phyloP scores from a whole-genome alignment of 2,888 invertebrate species.

The Agrochola circellaris region DNA sequence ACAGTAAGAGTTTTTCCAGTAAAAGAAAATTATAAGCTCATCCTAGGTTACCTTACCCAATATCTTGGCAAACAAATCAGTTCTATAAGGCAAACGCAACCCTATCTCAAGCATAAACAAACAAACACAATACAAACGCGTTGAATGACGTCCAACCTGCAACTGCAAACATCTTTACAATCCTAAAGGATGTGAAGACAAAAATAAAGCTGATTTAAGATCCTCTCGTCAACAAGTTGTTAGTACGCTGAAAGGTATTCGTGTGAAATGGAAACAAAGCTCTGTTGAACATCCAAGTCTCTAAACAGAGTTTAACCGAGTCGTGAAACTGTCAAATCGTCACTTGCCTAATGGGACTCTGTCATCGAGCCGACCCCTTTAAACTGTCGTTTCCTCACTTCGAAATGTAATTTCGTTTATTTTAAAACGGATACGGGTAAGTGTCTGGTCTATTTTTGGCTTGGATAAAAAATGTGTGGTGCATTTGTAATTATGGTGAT shows the following conservation, averaged over 20 bases:
- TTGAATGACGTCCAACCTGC: slow-evolving; percentile 38
- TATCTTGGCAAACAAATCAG: background rate
- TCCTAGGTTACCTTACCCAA: background rate
- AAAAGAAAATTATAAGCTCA: background rate
- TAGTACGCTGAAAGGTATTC: slow-evolving; percentile 80
- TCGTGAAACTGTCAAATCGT: slow-evolving; percentile 85
- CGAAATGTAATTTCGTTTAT: slow-evolving; percentile 72
- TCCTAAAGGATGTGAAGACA: slow-evolving; percentile 64
- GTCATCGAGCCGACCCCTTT: slow-evolving; percentile 86
- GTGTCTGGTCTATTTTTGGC: slow-evolving; percentile 66
- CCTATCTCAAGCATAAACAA: slow-evolving; percentile 3
- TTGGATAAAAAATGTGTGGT: slow-evolving; percentile 51
- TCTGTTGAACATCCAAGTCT: slow-evolving; percentile 76
- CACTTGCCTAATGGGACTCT: slow-evolving; percentile 87
- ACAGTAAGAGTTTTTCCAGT: background rate
- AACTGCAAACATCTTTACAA: slow-evolving; percentile 50
- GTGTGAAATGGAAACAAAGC: slow-evolving; percentile 82
- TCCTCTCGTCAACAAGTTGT: slow-evolving; percentile 69
- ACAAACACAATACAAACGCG: slow-evolving; percentile 18
- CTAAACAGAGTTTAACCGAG: slow-evolving; percentile 72
- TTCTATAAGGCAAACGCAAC: background rate
- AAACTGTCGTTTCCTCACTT: slow-evolving; percentile 85
- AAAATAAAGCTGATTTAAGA: slow-evolving; percentile 59
- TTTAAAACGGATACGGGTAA: slow-evolving; percentile 72
- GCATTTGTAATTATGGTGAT: slow-evolving; percentile 49